Evolutionary conservation across 2,113 vertebrate genomes (phyloP).

Genomic region (Centropus unirufus): DNA sequence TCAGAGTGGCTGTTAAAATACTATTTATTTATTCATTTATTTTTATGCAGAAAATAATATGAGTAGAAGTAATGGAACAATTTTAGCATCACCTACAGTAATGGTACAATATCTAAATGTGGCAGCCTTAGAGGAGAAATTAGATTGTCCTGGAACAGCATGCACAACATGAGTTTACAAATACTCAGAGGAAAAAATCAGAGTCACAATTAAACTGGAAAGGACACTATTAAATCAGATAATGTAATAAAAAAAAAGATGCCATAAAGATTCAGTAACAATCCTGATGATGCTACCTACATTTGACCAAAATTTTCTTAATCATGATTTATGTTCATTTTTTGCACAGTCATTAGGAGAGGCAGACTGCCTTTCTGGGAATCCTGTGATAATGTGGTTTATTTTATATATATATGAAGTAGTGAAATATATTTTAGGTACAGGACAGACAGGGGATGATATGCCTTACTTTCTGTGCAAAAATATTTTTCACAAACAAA

Average conservation of each 20-base stretch:
- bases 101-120: not conserved
- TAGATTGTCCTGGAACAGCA: fast-evolving
- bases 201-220: not conserved
- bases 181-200: not conserved
- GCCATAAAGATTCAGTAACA: not conserved
- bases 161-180: not conserved
- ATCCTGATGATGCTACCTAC: not conserved
- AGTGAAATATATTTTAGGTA: not conserved
- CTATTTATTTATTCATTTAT: not conserved
- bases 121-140: not conserved
- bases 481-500: not conserved
- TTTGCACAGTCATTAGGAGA: not conserved
- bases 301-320: not conserved
- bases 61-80: not conserved
- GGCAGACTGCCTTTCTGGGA: not conserved
- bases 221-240: not conserved
- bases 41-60: not conserved
- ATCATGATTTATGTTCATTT: not conserved
- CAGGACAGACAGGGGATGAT: not conserved
- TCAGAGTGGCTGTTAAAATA: not conserved
- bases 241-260: not conserved
- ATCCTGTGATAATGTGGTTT: fast-evolving
- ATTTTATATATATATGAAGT: not conserved
- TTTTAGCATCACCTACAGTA: not conserved
- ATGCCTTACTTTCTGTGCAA: not conserved